Base-by-base conservation (phyloP, 2,888 invertebrate genomes). In the Mesorhabditis spiculigera region DNA sequence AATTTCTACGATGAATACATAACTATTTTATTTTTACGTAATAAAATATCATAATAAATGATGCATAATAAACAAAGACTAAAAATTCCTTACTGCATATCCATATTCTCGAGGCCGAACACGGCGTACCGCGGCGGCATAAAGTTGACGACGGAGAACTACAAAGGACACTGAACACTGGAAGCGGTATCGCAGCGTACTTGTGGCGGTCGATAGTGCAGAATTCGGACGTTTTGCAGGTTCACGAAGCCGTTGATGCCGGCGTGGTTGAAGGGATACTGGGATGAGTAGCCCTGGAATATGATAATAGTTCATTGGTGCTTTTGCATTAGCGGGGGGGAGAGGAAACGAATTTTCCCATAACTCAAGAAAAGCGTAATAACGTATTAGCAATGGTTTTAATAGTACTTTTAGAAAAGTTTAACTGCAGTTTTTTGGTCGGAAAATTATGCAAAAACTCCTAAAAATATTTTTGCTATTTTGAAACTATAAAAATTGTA, bases 101-200 rank as follows among this genome's bases (percentile, higher is more conserved):
- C 82, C 72, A 80, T 76, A 58, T 82, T 79, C 64, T 83, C 82
- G 65, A 83, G 68, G 28, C 81, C 79, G 62, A 83, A 72, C 63
- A 83, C 71, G 43, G 83, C 73, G 50, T 72, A 78, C 4, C 76
- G 67, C n/a, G 82, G 82, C 3, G 82, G 78, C n/a, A 77, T 74
- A 71, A 84, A 85, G 71, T 79, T 77, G 68, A 85, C 76, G 10
- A 78, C 76, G 1, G 84, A 82, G 16, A 76, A 68, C 75, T 78
- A 66, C 66, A 28, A 28, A 69, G 43, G 61, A 68, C 44, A 41
- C 41, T 16, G 10, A 58, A 45, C 0, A 5, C 58, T 43, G 43
- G 66, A 50, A 42, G 45, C 5, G 43, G 43, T 50, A n/a, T 45
- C 43, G 66, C 62, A 44, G 28, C 28, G 8, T 63, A 76, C 78